Base-by-base conservation (phyloP, 2,113 vertebrate species). In the Lipophrys pholis region DNA sequence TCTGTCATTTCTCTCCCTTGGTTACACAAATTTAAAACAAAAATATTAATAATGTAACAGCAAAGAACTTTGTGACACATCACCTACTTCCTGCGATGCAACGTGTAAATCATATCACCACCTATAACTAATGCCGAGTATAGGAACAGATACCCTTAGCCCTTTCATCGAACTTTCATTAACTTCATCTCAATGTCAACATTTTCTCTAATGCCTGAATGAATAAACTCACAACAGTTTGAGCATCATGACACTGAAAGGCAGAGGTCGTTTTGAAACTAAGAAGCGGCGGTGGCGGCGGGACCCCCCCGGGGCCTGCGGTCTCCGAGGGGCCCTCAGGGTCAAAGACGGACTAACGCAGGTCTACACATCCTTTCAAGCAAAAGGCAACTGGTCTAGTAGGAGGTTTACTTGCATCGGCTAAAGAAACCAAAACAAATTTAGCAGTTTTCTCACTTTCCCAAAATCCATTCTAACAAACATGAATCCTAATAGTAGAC, bases 361-460 rank as follows among this genome's bases (percentile, higher is more conserved):
- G 69, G 71, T 54, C 81, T 72, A 81, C 68, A 66, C 72, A 57
- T 86, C 78, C 76, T 82, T 61, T 83, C 81, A 30, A 83, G 67
- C 81, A 83, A 91, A n/a, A 91, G 88, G 86, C 88, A 84, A 81
- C 76, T 80, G 84, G 83, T 87, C 85, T 84, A 88, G 54, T 58
- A 69, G 72, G 75, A 71, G 66, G 63, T 87, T 80, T 74, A 65
- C 57, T 83, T 75, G 57, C 71, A 84, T 76, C 58, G 66, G 72
- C 81, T 73, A 87, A 73, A 17, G 43, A 87, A 89, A 67, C 8
- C 42, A 53, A 69, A 81, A 56, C 51, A 10, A 43, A 6, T 38
- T 61, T 36, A 39, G 55, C 72, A 80, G 82, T 77, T 81, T 81
- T 79, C 53, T 81, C 63, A 51, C 45, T 43, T 82, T 85, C 60